Percentiles rank a stretch among this genome's conserved stretches.
phyloP scores from a whole-genome alignment of 1,140 invertebrate genomes.

The Eufriesea mexicana region DNA sequence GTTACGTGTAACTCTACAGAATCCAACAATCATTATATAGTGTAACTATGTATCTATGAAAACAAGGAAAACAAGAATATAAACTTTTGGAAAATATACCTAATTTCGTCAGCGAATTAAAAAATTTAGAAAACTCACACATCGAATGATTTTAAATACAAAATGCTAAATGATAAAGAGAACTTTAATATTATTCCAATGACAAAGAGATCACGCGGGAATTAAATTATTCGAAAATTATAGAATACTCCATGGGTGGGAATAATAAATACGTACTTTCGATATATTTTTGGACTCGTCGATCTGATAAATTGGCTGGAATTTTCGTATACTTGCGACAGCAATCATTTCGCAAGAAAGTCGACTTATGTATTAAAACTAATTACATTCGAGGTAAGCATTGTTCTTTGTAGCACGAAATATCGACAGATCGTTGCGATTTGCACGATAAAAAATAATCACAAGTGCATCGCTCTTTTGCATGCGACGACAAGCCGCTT shows the following conservation, averaged over 20 bases:
- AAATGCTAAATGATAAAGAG: not conserved
- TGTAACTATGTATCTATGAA: no score
- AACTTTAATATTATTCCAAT: no score
- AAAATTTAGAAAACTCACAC: no score
- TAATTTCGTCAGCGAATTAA: no score
- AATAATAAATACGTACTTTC: not conserved
- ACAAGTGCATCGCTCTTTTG: not conserved
- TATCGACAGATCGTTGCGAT: not conserved
- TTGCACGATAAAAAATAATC: slow-evolving; percentile 5
- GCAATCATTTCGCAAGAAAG: no score
- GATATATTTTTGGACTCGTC: not conserved
- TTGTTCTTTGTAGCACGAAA: not conserved
- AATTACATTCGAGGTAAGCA: not conserved
- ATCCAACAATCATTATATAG: no score
- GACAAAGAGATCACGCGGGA: not conserved
- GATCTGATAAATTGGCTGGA: not conserved
- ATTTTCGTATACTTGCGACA: no score
- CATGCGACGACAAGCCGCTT: slow-evolving; percentile 28
- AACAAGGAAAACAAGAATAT: no score
- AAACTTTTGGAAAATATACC: no score
- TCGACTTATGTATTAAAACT: not conserved
- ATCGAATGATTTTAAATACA: not conserved
- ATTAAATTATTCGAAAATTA: not conserved
- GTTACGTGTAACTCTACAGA: no score
- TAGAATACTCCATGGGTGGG: no score